A percentile compares a stretch with the other conserved stretches of the same genome.
These are phyloP conservation scores for Lipophrys pholis DNA, from an alignment of 2,113 vertebrate species.

Conservation along the genomic window DNA sequence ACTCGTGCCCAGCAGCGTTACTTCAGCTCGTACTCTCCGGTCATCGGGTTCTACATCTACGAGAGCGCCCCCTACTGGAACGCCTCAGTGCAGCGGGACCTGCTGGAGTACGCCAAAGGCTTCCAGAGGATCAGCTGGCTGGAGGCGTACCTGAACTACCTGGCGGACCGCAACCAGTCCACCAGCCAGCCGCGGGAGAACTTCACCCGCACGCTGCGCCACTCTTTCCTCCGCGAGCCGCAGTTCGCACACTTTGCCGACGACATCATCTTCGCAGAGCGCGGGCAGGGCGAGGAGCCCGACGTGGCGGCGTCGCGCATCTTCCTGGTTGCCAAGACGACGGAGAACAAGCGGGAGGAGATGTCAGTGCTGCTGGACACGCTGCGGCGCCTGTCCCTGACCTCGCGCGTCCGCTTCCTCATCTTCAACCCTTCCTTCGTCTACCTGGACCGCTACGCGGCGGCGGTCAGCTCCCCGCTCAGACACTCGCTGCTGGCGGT, in stretches of 20 bases:
- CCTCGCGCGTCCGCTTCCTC: slow-evolving; percentile 97
- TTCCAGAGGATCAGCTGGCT: slow-evolving; percentile 99
- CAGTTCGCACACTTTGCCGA: slow-evolving; percentile 95
- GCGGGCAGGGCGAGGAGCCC: slow-evolving; percentile 92
- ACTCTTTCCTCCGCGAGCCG: slow-evolving; percentile 91
- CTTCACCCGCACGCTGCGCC: slow-evolving; percentile 93
- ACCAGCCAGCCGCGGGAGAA: slow-evolving; percentile 92
- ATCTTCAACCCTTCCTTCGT: slow-evolving; percentile 99
- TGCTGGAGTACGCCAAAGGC: slow-evolving; percentile 94
- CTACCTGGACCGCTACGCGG: slow-evolving; percentile 96
- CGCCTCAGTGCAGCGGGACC: slow-evolving; percentile 94
- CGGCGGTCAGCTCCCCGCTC: slow-evolving; percentile 96
- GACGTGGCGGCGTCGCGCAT: slow-evolving; percentile 96
- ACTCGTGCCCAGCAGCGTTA: slow-evolving; percentile 95
- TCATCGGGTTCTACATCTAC: slow-evolving; percentile 99
- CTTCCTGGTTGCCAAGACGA: slow-evolving; percentile 98
- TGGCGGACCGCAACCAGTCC: slow-evolving; percentile 93
- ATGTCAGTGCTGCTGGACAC: slow-evolving; percentile 97
- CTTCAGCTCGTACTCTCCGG: slow-evolving; percentile 97
- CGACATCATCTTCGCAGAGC: slow-evolving; percentile 97
- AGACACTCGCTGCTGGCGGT: slow-evolving; percentile 97
- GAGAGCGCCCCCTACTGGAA: slow-evolving; percentile 99
- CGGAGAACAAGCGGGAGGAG: slow-evolving; percentile 97
- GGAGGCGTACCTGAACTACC: slow-evolving; percentile 96
- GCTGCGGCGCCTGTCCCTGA: slow-evolving; percentile 94